These are phyloP conservation scores for Boulengeromyrus knoepffleri DNA, from an alignment of 2,113 vertebrate genomes.

Conservation along the genomic window DNA sequence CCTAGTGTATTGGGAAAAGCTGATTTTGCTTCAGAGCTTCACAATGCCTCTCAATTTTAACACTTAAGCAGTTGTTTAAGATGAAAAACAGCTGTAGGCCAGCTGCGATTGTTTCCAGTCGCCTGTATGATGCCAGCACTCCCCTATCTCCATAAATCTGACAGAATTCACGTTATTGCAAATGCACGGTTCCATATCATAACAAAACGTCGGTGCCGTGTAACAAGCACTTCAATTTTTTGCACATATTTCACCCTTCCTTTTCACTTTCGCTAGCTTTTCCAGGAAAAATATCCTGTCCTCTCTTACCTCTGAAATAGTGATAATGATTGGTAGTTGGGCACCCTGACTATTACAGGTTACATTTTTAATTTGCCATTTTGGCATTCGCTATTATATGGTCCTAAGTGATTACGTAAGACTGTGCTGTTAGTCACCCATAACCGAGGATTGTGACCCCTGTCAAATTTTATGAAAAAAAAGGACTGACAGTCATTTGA, in stretches of 20 bases:
- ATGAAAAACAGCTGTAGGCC: background rate
- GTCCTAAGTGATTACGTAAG: background rate
- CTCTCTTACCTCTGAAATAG: background rate
- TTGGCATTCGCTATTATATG: background rate
- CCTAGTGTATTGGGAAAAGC: background rate
- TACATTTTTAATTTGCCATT: slow-evolving; percentile 5
- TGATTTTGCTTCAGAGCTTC: slow-evolving; percentile 2
- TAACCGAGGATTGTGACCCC: background rate
- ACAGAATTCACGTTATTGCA: background rate
- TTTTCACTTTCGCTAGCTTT: background rate
- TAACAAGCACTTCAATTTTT: background rate
- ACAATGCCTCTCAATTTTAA: background rate
- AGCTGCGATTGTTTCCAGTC: background rate
- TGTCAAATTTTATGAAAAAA: background rate
- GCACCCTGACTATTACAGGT: background rate
- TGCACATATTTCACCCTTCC: background rate
- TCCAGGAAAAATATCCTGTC: background rate
- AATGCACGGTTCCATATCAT: background rate
- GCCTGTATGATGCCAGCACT: background rate
- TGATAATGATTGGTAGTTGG: background rate
- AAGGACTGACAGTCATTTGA: background rate
- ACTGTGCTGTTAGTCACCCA: background rate
- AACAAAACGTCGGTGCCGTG: background rate
- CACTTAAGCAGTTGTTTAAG: background rate
- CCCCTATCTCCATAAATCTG: background rate